Percentiles rank a stretch among this genome's conserved stretches.
These are phyloP conservation scores for Tachina fera DNA, from an alignment of 2,888 invertebrate species.

Conservation along the genomic window DNA sequence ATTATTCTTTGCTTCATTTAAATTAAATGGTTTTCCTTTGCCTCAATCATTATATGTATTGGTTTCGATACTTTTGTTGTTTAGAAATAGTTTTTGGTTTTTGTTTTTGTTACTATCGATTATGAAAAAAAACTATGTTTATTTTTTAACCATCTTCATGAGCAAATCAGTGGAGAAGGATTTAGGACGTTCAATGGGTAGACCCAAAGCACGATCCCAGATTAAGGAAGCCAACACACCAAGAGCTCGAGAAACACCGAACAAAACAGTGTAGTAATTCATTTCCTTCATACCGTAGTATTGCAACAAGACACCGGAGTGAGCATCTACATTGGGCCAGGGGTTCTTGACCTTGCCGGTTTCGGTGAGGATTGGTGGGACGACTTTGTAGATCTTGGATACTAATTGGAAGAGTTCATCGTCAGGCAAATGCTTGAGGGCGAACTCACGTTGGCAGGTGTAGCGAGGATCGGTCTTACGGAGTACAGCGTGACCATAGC, in stretches of 20 bases:
- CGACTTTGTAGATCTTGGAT: constrained; percentile 91
- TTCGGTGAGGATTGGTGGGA: constrained; percentile 91
- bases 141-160: constrained; percentile 82
- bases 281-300: constrained; percentile 94
- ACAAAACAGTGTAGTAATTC: constrained; percentile 95
- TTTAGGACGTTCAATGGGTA: constrained; percentile 93
- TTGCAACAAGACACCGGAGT: constrained; percentile 92
- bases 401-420: constrained; percentile 92
- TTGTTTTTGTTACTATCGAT: constrained; percentile 51
- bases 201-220: constrained; percentile 92
- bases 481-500: constrained; percentile 94
- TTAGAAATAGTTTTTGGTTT: constrained; percentile 69
- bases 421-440: constrained; percentile 91
- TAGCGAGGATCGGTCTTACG: constrained; percentile 93
- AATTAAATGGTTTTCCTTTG: constrained; percentile 19
- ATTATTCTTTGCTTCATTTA: constrained; percentile 42
- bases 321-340: constrained; percentile 97
- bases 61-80: constrained; percentile 56
- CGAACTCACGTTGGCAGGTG: constrained; percentile 93
- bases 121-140: constrained; percentile 70
- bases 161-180: constrained; percentile 88
- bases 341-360: constrained; percentile 95
- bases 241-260: constrained; percentile 93
- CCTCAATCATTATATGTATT: constrained; percentile 31
- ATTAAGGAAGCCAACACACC: constrained; percentile 91